Evolutionary conservation across 2,113 vertebrate genomes (phyloP).

Genomic region (Corynorhinus townsendii): DNA sequence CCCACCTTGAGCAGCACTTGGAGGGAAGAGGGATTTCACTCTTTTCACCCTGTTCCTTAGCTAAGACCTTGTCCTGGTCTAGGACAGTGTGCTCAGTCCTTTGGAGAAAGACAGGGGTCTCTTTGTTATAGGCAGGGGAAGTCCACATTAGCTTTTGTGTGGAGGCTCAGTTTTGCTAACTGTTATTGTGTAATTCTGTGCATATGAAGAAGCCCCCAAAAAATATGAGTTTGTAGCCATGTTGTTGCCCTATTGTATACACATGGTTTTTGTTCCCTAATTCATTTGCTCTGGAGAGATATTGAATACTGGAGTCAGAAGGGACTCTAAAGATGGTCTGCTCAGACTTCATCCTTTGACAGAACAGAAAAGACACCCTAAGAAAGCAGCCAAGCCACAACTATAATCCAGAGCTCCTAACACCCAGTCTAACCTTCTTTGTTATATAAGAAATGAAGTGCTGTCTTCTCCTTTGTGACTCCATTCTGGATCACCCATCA

Average conservation of each 20-base stretch:
- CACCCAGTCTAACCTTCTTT: not conserved
- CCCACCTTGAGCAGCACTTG: not conserved
- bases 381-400: not conserved
- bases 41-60: not conserved
- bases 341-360: not conserved
- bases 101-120: slow-evolving; percentile 2
- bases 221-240: not conserved
- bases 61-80: not conserved
- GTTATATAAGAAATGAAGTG: not conserved
- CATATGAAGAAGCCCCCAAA: not conserved
- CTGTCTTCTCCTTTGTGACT: not conserved
- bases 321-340: not conserved
- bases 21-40: not conserved
- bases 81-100: not conserved
- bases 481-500: not conserved
- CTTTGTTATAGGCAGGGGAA: not conserved
- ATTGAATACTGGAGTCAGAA: not conserved
- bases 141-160: not conserved
- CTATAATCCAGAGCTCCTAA: not conserved
- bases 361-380: not conserved
- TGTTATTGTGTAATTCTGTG: not conserved
- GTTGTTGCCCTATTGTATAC: not conserved
- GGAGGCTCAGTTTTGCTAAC: not conserved
- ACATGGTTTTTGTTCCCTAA: not conserved
- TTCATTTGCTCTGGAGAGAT: not conserved